Evolutionary conservation across 2,113 vertebrate species (phyloP).

Genomic region (Mirza zaza): DNA sequence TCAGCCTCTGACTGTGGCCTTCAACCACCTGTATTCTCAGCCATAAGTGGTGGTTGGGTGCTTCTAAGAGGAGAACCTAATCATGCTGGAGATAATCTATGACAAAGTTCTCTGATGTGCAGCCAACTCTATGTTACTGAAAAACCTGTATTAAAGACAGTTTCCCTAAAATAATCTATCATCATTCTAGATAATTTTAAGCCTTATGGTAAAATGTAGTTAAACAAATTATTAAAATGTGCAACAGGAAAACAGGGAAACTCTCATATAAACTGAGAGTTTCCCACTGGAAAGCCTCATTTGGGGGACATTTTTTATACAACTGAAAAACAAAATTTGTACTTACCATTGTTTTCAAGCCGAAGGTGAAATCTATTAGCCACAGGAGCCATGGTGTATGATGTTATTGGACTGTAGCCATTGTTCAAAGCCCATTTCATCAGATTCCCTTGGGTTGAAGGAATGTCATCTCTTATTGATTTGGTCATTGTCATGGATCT

Average conservation of each 20-base stretch:
- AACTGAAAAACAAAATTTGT: not conserved
- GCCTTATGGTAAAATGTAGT: not conserved
- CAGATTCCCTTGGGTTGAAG: constrained; percentile 89
- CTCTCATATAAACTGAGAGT: not conserved
- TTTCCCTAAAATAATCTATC: not conserved
- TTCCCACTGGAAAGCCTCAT: not conserved
- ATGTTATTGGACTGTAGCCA: constrained; percentile 88
- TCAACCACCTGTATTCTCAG: not conserved
- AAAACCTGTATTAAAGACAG: not conserved
- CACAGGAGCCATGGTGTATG: constrained; percentile 92
- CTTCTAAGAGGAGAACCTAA: not conserved
- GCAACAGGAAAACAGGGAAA: constrained; percentile 42
- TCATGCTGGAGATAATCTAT: not conserved
- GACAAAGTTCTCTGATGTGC: not conserved
- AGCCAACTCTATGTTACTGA: not conserved
- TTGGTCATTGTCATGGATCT: constrained; percentile 85
- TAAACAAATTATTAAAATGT: not conserved
- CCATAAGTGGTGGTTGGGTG: not conserved
- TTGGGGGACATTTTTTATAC: not conserved
- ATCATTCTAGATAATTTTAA: not conserved
- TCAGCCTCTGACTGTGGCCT: not conserved
- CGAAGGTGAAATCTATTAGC: constrained; percentile 93
- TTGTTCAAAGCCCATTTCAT: constrained; percentile 91
- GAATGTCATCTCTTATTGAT: constrained; percentile 84
- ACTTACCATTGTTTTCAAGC: constrained; percentile 90